A percentile compares a stretch with the other conserved stretches of the same genome.
Conservation (phyloP, 2,113 vertebrate genomes). For the Catharus minimus region DNA sequence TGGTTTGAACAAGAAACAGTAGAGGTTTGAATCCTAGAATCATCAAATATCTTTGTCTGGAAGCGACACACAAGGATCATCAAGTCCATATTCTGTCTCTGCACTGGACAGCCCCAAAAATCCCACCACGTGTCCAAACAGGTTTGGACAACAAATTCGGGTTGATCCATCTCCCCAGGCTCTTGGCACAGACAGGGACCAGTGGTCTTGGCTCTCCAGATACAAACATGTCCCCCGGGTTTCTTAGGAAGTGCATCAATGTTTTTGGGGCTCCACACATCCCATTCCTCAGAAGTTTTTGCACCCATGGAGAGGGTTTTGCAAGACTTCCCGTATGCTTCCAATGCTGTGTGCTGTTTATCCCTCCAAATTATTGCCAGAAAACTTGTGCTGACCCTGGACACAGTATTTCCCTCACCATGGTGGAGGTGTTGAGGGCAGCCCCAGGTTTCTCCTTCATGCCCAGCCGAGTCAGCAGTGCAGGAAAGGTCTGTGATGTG, state of each 20-base stretch:
- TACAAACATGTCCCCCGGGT: fast-evolving
- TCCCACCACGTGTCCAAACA: fast-evolving
- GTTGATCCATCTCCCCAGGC: fast-evolving
- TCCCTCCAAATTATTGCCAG: not conserved
- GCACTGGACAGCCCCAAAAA: not conserved
- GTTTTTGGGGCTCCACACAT: fast-evolving
- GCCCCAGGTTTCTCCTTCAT: fast-evolving
- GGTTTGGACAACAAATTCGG: not conserved
- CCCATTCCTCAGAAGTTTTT: not conserved
- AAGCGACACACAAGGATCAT: not conserved
- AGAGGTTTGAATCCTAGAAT: not conserved
- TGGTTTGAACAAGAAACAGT: not conserved
- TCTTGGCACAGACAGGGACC: fast-evolving
- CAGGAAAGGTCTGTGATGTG: fast-evolving
- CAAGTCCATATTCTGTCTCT: not conserved
- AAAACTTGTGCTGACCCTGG: not conserved
- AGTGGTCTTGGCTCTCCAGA: fast-evolving
- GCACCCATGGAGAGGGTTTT: not conserved
- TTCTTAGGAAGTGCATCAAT: fast-evolving
- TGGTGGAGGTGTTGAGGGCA: fast-evolving
- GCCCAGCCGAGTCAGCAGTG: fast-evolving
- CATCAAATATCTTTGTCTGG: fast-evolving
- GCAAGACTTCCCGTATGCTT: not conserved
- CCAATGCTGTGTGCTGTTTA: fast-evolving
- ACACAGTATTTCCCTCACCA: fast-evolving